Base-by-base conservation (phyloP, 1,140 invertebrate species). In the Aphaenogaster rudis region DNA sequence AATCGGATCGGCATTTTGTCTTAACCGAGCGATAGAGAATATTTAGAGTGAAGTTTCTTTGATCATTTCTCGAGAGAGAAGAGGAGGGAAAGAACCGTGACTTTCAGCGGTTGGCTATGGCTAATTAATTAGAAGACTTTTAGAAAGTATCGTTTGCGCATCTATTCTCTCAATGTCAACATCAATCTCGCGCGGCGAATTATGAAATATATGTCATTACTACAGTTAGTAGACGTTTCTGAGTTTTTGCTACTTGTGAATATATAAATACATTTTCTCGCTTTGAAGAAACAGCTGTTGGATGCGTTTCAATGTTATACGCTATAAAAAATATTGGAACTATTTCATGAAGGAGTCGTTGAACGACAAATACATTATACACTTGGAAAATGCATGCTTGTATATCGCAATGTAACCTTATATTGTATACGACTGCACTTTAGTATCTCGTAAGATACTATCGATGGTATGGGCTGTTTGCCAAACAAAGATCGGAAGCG, bases 61-160 rank as follows among this genome's bases (percentile, higher is more conserved):
- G 17, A 17, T 11, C 67, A 17, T 54, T 82, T 61, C 67, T 82
- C 45, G 1, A 9, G 6, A 17, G 7, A 57, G 6, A 21, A 57
- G 6, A 21, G 52, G 7, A 57, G 8, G 4, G 9, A 17, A 9
- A 21, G 9, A 67, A 45, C 28, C 9, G n/a, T 67, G 21, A 67
- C 21, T 71, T 36, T 33, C 11, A 33, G 39, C 28, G 15, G 21
- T 82, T 45, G 39, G 13, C 1, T 48, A 33, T 50, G 39, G 5
- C 21, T 74, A 82, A 82, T 74, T 82, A 82, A 82, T 82, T 59
- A 61, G 17, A 72, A 3, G 11, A 39, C 21, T 59, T 39, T 59
- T 8, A 3, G n/a, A 42, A 33, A 67, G 48, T 39, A 80, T 52
- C 13, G 3, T 7, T 57, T 36, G 39, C 1, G 1, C 64, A 3